Conservation (phyloP, 2,888 invertebrate genomes). For the Pollenia angustigena region DNA sequence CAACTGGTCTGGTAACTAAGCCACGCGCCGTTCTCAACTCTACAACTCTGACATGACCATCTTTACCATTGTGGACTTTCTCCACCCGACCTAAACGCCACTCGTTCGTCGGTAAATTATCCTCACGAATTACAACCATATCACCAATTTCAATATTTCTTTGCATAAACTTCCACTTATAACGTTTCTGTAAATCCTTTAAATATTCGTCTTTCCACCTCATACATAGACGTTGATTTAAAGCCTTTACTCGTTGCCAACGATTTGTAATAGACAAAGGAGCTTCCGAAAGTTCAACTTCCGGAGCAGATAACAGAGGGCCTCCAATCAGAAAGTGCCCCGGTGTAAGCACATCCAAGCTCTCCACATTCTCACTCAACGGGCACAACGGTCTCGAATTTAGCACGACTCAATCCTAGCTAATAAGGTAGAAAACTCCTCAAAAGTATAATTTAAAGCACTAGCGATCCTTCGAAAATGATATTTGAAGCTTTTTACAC, state of each 20-base stretch:
- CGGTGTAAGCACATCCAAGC: constrained; percentile 43
- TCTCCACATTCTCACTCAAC: background rate
- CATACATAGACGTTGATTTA: constrained; percentile 48
- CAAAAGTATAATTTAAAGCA: constrained; percentile 52
- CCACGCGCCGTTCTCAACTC: background rate
- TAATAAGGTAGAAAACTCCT: constrained; percentile 58
- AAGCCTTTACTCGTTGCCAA: constrained; percentile 52
- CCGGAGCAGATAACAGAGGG: constrained; percentile 43
- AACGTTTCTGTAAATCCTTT: constrained; percentile 26
- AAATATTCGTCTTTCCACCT: background rate
- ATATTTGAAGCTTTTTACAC: constrained; percentile 5
- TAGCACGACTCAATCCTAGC: constrained; percentile 62
- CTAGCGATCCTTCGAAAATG: constrained; percentile 50
- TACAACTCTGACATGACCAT: constrained; percentile 39
- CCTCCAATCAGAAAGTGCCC: constrained; percentile 63
- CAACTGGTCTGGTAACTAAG: constrained; percentile 6
- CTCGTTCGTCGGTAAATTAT: constrained; percentile 33
- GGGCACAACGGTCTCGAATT: constrained; percentile 61
- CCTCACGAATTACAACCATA: background rate
- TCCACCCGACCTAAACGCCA: constrained; percentile 31
- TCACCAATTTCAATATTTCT: background rate
- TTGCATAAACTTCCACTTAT: constrained; percentile 34
- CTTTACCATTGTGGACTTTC: constrained; percentile 18
- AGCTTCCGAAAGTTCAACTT: constrained; percentile 37
- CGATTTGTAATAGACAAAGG: constrained; percentile 38